Conservation (phyloP, 2,797 vertebrate species). For the Avahi laniger region DNA sequence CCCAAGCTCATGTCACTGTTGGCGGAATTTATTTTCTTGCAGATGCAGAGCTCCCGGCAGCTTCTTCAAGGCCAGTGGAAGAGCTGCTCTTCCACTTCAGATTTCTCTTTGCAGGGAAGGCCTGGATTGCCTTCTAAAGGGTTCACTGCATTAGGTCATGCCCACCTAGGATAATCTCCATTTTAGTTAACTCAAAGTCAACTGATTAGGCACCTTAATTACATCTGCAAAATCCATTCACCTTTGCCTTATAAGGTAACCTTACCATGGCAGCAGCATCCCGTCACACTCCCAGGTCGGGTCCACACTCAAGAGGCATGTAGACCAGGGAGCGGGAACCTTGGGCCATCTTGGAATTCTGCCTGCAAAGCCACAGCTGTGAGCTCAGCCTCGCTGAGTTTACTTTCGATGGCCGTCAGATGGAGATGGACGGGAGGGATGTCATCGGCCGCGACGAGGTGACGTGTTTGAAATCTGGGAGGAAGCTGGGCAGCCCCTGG, state of each 20-base stretch:
- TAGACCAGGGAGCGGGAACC: background rate
- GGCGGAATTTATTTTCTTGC: background rate
- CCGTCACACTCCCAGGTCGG: background rate
- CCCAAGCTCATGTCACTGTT: rapidly evolving
- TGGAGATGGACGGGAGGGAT: background rate
- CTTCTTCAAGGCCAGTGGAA: background rate
- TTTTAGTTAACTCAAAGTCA: background rate
- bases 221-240: background rate
- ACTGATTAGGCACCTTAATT: background rate
- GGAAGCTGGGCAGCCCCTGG: background rate
- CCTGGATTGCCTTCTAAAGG: background rate
- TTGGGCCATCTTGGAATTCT: background rate
- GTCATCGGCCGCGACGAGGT: background rate
- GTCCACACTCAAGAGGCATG: rapidly evolving
- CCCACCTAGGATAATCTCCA: background rate
- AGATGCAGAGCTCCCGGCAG: background rate
- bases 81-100: too few relatives aligned
- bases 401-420: background rate
- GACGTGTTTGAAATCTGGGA: background rate
- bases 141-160: background rate
- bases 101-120: background rate
- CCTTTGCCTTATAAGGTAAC: background rate
- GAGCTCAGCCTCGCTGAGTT: background rate
- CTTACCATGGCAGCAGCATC: background rate
- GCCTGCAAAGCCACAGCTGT: background rate